Evolutionary conservation across 2,888 invertebrate species (phyloP).

Genomic region (Tridacna gigas): DNA sequence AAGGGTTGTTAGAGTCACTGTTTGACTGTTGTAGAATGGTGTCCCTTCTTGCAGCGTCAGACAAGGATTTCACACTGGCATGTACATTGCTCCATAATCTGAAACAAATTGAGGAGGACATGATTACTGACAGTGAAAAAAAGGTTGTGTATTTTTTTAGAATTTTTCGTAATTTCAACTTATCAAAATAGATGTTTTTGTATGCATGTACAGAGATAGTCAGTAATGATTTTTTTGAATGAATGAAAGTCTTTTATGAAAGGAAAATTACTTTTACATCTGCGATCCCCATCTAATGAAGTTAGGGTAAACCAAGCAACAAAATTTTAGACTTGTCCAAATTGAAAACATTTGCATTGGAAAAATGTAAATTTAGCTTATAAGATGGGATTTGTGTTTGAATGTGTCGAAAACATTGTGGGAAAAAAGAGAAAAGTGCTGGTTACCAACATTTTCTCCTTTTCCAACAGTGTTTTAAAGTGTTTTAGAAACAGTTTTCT

Average conservation of each 20-base stretch:
- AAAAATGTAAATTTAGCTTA: not conserved
- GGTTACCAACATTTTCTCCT: not conserved
- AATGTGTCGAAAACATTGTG: not conserved
- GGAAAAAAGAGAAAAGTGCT: not conserved
- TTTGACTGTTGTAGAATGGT: slow-evolving; percentile 12
- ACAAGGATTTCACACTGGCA: not conserved
- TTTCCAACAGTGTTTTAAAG: not conserved
- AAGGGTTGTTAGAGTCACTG: not conserved
- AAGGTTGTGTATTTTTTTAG: not conserved
- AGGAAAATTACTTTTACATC: not conserved
- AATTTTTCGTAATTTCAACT: not conserved
- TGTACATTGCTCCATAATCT: not conserved
- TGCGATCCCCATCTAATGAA: not conserved
- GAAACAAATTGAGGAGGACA: not conserved
- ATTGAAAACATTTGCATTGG: not conserved
- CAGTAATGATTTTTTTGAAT: not conserved
- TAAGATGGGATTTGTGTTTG: not conserved
- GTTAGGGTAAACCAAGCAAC: not conserved
- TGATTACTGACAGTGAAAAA: not conserved
- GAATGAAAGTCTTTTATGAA: not conserved
- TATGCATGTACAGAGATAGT: not conserved
- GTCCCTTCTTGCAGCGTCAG: not conserved
- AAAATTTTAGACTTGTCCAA: not conserved
- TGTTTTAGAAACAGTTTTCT: not conserved
- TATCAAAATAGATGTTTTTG: not conserved